Conservation (phyloP, 1,140 invertebrate genomes). For the Ostrea denselamellosa region DNA sequence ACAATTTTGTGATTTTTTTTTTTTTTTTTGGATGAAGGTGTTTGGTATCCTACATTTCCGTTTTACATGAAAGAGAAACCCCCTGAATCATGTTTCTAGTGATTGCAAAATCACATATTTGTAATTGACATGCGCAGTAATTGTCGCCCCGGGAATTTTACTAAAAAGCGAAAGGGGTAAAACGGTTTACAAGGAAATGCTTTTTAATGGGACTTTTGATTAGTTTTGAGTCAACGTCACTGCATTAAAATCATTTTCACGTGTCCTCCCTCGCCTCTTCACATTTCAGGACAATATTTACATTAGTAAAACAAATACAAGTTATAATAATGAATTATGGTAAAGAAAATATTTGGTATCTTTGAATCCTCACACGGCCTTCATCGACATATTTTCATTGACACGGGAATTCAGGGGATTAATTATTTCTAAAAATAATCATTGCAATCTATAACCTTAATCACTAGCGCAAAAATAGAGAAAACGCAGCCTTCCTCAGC, state of each 20-base stretch:
- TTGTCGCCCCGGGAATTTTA: background rate
- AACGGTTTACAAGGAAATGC: background rate
- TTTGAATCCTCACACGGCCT: background rate
- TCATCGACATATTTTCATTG: background rate
- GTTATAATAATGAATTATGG: background rate
- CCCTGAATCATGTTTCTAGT: too few relatives aligned
- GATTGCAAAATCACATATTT: background rate
- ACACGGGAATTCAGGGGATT: background rate
- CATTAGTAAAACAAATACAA: constrained; percentile 13
- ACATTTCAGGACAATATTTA: background rate
- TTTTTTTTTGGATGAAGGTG: too few relatives aligned
- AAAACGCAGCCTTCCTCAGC: background rate
- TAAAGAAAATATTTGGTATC: background rate
- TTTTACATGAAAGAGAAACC: too few relatives aligned
- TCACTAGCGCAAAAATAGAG: background rate
- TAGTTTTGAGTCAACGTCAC: background rate
- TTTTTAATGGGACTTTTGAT: background rate
- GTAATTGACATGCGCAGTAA: background rate
- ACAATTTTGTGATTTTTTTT: too few relatives aligned
- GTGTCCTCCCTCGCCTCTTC: background rate
- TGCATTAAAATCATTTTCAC: background rate
- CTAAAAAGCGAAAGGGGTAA: background rate
- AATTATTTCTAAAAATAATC: constrained; percentile 1
- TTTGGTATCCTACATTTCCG: too few relatives aligned
- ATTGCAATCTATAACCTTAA: background rate